A percentile compares a stretch with the other conserved stretches of the same genome.
phyloP scores from a whole-genome alignment of 2,113 vertebrate genomes.

The Eretmochelys imbricata region DNA sequence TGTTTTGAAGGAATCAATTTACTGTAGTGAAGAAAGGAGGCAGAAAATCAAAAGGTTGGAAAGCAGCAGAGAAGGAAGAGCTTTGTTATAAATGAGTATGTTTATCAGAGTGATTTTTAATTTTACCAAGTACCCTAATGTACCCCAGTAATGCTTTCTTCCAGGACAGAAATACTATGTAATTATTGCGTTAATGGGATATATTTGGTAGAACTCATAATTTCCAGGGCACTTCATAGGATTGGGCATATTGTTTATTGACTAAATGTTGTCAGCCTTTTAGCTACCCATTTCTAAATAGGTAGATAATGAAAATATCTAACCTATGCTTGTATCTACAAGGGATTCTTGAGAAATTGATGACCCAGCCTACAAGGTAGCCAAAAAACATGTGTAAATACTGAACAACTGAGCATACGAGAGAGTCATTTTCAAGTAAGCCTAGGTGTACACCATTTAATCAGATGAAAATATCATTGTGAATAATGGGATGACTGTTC shows the following conservation, averaged over 20 bases:
- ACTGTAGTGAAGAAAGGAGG: slow-evolving; percentile 63
- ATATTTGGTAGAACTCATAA: neutral
- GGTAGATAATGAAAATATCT: slow-evolving; percentile 37
- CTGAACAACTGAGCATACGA: slow-evolving; percentile 55
- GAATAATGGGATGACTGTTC: slow-evolving; percentile 56
- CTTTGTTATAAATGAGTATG: slow-evolving; percentile 52
- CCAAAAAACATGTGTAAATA: slow-evolving; percentile 48
- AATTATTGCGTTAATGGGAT: neutral
- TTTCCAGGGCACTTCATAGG: neutral
- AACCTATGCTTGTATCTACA: neutral
- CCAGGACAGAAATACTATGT: neutral
- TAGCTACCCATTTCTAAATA: neutral
- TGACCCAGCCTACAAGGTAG: slow-evolving; percentile 32
- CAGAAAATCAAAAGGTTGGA: slow-evolving; percentile 40
- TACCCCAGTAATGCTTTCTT: neutral
- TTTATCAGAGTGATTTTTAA: slow-evolving; percentile 1
- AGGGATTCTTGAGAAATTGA: slow-evolving; percentile 45
- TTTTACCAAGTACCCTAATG: neutral
- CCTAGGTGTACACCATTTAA: slow-evolving; percentile 58
- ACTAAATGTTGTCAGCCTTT: neutral
- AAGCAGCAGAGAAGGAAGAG: slow-evolving; percentile 54
- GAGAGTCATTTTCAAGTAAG: slow-evolving; percentile 45
- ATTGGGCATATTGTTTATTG: neutral
- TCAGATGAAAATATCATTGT: slow-evolving; percentile 55
- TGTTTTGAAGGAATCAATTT: slow-evolving; percentile 57